A percentile compares a stretch with the other conserved stretches of the same genome.
Evolutionary conservation across 2,113 vertebrate genomes (phyloP).

Genomic region (Lanius collurio): DNA sequence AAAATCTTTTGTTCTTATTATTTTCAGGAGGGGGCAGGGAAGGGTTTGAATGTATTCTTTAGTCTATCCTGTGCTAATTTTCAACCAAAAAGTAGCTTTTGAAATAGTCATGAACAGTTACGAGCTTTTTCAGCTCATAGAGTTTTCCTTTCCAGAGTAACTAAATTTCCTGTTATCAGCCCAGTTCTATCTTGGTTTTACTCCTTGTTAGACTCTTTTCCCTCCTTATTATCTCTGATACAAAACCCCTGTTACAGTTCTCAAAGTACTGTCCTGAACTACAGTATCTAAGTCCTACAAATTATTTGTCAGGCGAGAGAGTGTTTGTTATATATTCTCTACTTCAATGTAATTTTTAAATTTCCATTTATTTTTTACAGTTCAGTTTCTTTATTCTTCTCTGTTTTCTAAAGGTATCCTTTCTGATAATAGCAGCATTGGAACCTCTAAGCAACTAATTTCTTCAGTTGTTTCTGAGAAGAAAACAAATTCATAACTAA

Average conservation of each 20-base stretch:
- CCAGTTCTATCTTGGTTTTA: background rate
- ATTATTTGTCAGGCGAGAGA: background rate
- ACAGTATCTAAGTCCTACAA: background rate
- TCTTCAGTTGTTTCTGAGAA: background rate
- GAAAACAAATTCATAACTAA: background rate
- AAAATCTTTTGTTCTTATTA: background rate
- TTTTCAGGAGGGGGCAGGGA: rapidly evolving
- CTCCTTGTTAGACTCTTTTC: background rate
- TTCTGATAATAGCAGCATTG: background rate
- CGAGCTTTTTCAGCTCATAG: background rate
- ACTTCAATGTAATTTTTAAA: background rate
- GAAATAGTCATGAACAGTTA: background rate
- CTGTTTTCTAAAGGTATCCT: background rate
- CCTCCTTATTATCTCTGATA: background rate
- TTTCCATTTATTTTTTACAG: background rate
- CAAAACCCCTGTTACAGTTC: background rate
- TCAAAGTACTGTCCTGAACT: background rate
- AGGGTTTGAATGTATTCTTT: background rate
- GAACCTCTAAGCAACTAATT: background rate
- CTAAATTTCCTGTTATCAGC: background rate
- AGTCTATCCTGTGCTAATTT: background rate
- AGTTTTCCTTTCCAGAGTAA: background rate
- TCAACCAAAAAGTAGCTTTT: background rate
- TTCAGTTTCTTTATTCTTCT: background rate
- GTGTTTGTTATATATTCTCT: background rate